Evolutionary conservation across 1,140 invertebrate genomes (phyloP).

Genomic region (Gonioctena quinquepunctata): DNA sequence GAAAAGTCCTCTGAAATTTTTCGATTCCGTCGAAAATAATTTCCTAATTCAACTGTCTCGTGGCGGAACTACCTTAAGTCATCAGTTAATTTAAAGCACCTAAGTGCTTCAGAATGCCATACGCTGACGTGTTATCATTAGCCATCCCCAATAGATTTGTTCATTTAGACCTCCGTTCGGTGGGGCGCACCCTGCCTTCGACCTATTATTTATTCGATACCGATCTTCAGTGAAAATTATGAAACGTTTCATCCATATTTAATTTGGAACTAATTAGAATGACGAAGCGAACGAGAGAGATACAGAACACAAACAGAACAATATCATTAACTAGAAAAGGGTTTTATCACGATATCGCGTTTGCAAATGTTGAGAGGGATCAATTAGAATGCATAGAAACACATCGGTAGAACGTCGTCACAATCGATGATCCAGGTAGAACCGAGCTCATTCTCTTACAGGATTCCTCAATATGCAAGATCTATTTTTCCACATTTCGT

Average conservation of each 20-base stretch:
- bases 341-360: constrained; percentile 20
- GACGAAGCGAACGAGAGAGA: constrained; percentile 5
- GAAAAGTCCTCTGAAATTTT: too few relatives aligned
- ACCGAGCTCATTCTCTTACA: too few relatives aligned
- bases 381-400: constrained; percentile 29
- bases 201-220: constrained; percentile 46
- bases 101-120: too few relatives aligned
- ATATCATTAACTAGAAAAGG: constrained; percentile 25
- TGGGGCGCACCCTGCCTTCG: constrained; percentile 6
- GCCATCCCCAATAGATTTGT: neutral
- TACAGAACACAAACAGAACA: constrained; percentile 22
- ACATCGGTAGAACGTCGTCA: neutral
- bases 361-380: neutral
- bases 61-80: too few relatives aligned
- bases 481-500: too few relatives aligned
- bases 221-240: constrained; percentile 49
- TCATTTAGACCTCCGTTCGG: constrained; percentile 12
- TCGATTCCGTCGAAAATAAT: too few relatives aligned
- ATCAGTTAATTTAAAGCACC: too few relatives aligned
- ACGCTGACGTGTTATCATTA: too few relatives aligned
- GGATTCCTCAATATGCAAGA: too few relatives aligned
- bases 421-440: too few relatives aligned
- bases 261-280: constrained; percentile 41
- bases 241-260: constrained; percentile 42
- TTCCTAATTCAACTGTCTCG: too few relatives aligned